Evolutionary conservation across 1,140 invertebrate genomes (phyloP).

Genomic region (Microplitis mediator): DNA sequence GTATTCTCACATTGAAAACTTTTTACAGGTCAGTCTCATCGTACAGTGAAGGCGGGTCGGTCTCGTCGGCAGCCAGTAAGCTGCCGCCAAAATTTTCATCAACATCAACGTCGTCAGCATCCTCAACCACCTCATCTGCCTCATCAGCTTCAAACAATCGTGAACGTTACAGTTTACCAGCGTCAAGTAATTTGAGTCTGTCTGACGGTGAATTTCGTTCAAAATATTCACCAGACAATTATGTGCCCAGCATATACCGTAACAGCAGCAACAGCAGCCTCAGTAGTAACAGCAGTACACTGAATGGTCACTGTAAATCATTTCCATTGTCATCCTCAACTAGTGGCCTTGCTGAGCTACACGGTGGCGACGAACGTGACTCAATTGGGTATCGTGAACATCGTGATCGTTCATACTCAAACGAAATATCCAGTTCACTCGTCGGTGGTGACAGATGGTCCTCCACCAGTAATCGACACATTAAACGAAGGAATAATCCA

Average conservation of each 20-base stretch:
- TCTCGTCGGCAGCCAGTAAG: conserved; percentile 23
- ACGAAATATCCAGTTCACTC: not conserved
- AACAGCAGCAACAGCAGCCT: conserved; percentile 41
- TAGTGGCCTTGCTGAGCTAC: conserved; percentile 31
- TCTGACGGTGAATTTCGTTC: conserved; percentile 66
- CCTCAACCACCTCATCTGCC: conserved; percentile 28
- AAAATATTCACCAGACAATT: conserved; percentile 69
- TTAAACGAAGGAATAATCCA: conserved; percentile 19
- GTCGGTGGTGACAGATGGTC: conserved; percentile 13
- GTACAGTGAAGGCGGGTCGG: conserved; percentile 40
- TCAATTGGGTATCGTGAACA: conserved; percentile 25
- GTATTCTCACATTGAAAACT: conserved; percentile 35
- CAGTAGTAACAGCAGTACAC: conserved; percentile 24
- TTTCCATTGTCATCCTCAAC: conserved; percentile 26
- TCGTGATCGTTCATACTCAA: conserved; percentile 40
- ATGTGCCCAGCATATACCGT: conserved; percentile 66
- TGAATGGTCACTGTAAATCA: conserved; percentile 34
- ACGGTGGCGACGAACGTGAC: conserved; percentile 45
- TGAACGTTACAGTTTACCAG: conserved; percentile 11
- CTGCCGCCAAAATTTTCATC: conserved; percentile 33
- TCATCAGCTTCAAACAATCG: conserved; percentile 25
- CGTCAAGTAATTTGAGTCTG: conserved; percentile 44
- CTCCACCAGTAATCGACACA: conserved; percentile 5
- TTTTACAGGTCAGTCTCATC: conserved; percentile 54
- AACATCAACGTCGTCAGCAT: conserved; percentile 27